Conservation (phyloP, 2,888 invertebrate genomes). For the Trichogramma dendrolimi region DNA sequence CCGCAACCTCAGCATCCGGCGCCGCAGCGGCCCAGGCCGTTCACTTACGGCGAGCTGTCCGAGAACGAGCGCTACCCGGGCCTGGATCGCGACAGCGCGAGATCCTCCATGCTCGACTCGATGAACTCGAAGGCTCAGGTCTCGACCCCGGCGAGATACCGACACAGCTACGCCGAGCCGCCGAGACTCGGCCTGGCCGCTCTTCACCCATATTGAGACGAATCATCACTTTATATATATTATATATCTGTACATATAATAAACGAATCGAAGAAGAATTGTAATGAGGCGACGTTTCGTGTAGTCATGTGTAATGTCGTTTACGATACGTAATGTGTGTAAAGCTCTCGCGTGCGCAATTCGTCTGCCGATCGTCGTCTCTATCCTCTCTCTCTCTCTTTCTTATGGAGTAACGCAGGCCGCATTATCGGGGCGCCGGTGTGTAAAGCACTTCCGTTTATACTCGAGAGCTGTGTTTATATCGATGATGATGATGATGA, state of each 20-base stretch:
- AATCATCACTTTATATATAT: background rate
- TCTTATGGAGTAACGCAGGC: too few relatives aligned
- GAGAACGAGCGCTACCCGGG: slow-evolving; percentile 58
- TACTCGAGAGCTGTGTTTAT: too few relatives aligned
- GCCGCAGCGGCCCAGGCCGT: slow-evolving; percentile 39
- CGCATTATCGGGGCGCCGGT: too few relatives aligned
- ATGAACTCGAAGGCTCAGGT: slow-evolving; percentile 9
- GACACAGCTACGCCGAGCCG: slow-evolving; percentile 50
- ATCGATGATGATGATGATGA: too few relatives aligned
- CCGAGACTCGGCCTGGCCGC: slow-evolving; percentile 49
- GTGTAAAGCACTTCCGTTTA: too few relatives aligned
- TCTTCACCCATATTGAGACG: slow-evolving; percentile 46
- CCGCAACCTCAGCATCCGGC: slow-evolving; percentile 23
- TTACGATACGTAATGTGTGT: too few relatives aligned
- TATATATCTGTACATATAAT: background rate
- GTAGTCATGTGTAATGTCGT: too few relatives aligned
- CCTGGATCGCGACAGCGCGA: slow-evolving; percentile 53
- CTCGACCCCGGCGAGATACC: slow-evolving; percentile 46
- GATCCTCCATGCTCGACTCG: slow-evolving; percentile 42
- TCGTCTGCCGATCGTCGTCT: too few relatives aligned
- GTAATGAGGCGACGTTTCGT: too few relatives aligned
- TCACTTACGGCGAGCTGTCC: slow-evolving; percentile 54
- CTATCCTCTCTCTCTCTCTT: too few relatives aligned
- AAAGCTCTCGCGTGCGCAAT: too few relatives aligned
- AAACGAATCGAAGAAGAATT: background rate